Percentiles rank a stretch among this genome's conserved stretches.
These are phyloP conservation scores for Rafetus swinhoei DNA, from an alignment of 2,113 vertebrate species.

Conservation along the genomic window DNA sequence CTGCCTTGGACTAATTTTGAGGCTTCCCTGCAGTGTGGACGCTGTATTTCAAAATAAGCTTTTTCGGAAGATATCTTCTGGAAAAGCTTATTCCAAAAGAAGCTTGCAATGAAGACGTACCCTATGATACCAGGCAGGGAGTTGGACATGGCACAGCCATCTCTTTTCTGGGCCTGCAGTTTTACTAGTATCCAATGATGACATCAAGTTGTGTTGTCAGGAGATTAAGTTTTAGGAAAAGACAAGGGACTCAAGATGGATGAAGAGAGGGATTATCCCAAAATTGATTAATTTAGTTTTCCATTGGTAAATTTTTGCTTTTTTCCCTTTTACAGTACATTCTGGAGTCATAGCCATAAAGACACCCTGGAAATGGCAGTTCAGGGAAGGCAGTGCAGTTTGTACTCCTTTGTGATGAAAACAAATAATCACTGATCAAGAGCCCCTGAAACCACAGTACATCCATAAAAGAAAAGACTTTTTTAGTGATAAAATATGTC, in stretches of 20 bases:
- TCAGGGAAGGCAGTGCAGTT: slow-evolving; percentile 5
- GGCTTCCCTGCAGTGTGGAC: too few species aligned
- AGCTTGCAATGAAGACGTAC: too few species aligned
- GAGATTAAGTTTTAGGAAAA: neutral
- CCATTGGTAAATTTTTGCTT: neutral
- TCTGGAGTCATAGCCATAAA: neutral
- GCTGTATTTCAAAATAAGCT: too few species aligned
- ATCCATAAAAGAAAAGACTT: neutral
- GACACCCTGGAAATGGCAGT: neutral
- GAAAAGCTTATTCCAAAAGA: too few species aligned
- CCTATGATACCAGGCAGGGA: neutral
- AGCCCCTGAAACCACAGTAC: neutral
- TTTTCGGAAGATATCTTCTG: too few species aligned
- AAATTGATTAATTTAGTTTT: neutral
- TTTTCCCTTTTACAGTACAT: neutral
- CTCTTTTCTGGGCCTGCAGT: neutral
- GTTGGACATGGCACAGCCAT: neutral
- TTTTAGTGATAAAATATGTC: slow-evolving; percentile 18
- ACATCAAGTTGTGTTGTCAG: neutral
- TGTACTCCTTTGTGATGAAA: slow-evolving; percentile 1
- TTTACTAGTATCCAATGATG: neutral
- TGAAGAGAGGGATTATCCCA: neutral
- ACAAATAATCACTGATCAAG: neutral
- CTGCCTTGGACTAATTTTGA: too few species aligned
- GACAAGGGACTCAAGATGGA: neutral